phyloP scores from a whole-genome alignment of 64 coral and sea anemone species.

The Stichodactyla mertensii region DNA sequence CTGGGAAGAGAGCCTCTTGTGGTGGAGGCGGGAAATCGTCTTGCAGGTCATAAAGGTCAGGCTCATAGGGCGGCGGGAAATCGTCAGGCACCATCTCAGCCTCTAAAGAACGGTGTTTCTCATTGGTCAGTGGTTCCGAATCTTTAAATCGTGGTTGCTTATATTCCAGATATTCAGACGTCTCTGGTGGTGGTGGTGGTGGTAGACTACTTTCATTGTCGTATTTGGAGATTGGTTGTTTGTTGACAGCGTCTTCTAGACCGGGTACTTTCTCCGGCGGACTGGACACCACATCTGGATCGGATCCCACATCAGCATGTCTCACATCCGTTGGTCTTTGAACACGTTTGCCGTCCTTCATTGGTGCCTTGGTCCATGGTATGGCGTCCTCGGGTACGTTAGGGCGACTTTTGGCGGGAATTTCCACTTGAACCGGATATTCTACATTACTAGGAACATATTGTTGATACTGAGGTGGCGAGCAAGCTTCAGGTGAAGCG shows the following conservation, averaged over 20 bases:
- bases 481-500: slow-evolving; percentile 8
- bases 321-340: neutral
- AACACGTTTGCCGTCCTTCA: neutral
- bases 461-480: neutral
- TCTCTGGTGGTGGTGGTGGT: neutral
- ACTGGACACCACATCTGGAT: slow-evolving; percentile 4
- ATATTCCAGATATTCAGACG: neutral
- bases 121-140: neutral
- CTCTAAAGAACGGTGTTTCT: neutral
- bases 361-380: slow-evolving; percentile 2
- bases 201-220: neutral
- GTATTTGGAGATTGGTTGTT: neutral
- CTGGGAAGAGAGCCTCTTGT: neutral
- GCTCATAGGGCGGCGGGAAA: slow-evolving; percentile 15
- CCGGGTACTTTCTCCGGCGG: slow-evolving; percentile 11
- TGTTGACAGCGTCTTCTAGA: neutral
- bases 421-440: neutral
- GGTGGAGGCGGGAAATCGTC: slow-evolving; percentile 14
- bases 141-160: neutral
- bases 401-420: neutral
- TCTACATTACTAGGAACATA: neutral
- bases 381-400: neutral
- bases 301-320: slow-evolving; percentile 1
- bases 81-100: neutral
- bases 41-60: neutral